phyloP scores from a whole-genome alignment of 2,113 vertebrate species.

The Alligator mississippiensis region DNA sequence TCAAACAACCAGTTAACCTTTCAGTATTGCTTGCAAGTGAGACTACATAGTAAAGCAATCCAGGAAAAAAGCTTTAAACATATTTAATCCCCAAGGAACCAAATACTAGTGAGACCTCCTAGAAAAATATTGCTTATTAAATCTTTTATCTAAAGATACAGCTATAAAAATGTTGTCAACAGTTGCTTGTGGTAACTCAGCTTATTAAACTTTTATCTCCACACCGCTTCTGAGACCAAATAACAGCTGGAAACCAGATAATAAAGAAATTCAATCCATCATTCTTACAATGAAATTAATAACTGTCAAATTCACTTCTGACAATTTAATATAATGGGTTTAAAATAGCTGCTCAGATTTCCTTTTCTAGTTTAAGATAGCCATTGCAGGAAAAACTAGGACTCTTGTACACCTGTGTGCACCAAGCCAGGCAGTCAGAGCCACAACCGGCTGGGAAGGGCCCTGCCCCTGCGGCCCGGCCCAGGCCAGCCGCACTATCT shows the following conservation, averaged over 20 bases:
- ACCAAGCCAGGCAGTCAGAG: no score
- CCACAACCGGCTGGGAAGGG: no score
- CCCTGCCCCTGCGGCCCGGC: no score
- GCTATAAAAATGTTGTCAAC: constrained; percentile 73
- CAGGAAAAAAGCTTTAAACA: background rate
- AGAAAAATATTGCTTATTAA: constrained; percentile 80
- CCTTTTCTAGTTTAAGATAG: constrained; percentile 42
- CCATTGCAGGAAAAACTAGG: constrained; percentile 29
- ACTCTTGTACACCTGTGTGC: background rate
- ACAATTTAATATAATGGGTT: constrained; percentile 82
- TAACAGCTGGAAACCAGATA: constrained; percentile 78
- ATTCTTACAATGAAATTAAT: constrained; percentile 86
- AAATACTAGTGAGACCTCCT: constrained; percentile 57
- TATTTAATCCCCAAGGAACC: constrained; percentile 32
- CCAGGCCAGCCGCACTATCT: no score
- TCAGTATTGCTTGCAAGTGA: background rate
- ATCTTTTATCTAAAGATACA: constrained; percentile 80
- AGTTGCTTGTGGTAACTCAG: constrained; percentile 73
- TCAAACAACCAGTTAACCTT: background rate
- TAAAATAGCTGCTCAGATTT: constrained; percentile 51
- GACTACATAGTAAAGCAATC: background rate
- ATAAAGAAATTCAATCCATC: constrained; percentile 86
- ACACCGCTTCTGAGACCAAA: constrained; percentile 71
- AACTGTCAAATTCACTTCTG: constrained; percentile 83
- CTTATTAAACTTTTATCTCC: constrained; percentile 84